Evolutionary conservation across 2,888 invertebrate species (phyloP), one percentile per base, ranked within the genome.

Genomic region (Azorinus chamasolen): DNA sequence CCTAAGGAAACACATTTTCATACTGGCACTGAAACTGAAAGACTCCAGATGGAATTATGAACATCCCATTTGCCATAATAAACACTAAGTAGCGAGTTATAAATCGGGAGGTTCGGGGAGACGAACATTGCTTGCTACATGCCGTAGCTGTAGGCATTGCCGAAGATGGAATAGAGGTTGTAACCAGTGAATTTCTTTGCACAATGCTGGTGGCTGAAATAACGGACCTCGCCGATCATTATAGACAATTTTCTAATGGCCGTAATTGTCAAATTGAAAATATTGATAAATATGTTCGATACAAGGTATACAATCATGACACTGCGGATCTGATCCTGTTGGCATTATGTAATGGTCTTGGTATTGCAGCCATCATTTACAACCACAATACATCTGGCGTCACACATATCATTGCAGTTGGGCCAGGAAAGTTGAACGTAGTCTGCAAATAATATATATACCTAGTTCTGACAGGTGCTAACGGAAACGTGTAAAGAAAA

Each of bases 261-360:
- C 55, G 75, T 25, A 46, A 75, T 59, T n/a, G n/a, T n/a, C 22
- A 69, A 16, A 53, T 54, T 50, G 32, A 53, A 12, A 64, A 74
- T 50, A 63, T 74, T 22, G 58, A 69, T 48, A 45, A 69, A 25
- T 75, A 75, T 55, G 46, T 64, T 55, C 32, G 61, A 51, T 39
- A 54, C 48, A 69, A 64, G 18, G 75, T 69, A 64, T 75, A 53
- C 27, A 68, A 68, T 45, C 68, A 68, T 51, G 74, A 68, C 46
- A 63, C 74, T 39, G 59, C 48, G 20, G 64, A 69, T 63, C 50
- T 75, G 37, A 46, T 69, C 5, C 14, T 75, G 53, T 51, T 55
- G 20, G 69, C 65, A 54, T 22, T 69, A 14, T 63, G 69, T 58
- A 64, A 68, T 54, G 48, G 57, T 25, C 69, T 75, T n/a, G 69